Evolutionary conservation across 2,113 vertebrate species (phyloP), one percentile per base, ranked within the genome.

Genomic region (Mormoops blainvillei): DNA sequence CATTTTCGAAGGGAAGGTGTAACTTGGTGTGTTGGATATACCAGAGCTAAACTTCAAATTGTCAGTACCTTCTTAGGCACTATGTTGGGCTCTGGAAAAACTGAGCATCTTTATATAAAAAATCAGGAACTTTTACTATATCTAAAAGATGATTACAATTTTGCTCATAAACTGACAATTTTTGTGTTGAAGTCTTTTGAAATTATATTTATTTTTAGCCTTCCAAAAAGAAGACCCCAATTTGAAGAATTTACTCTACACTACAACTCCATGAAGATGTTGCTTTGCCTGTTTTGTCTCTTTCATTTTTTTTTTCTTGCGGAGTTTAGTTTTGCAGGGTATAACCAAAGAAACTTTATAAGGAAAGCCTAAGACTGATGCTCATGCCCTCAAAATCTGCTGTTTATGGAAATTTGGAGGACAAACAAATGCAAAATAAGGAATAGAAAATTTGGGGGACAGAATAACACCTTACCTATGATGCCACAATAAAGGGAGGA

Each of bases 101-200:
- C 2, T 33, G 7, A 68, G 18, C 43, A 36, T 61, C n/a, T 91
- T 1, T 48, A 50, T 12, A 52, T 20, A 65, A 5, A 19, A 4
- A 22, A 14, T 5, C 14, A 14, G 19, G 19, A 36, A 31, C 15
- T 41, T 82, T 76, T 48, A 56, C 3, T 50, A 7, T 70, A n/a
- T 4, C 5, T 74, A 63, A 95, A 94, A 61, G 56, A 56, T 33
- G 4, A 50, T 89, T 48, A 89, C 31, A 54, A 65, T 16, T 94
- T 45, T 80, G 28, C 4, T 58, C 0, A 19, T 31, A 36, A 52
- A 18, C 22, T 70, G 11, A 65, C 3, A 18, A 15, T 63, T 45
- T 95, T 68, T 15, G 28, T 26, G 4, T 5, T 54, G 20, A 8
- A 78, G 7, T 2, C 26, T 87, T 95, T 82, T 48, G 48, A 92